Conservation (phyloP, 2,113 vertebrate species). For the Lates calcarifer region DNA sequence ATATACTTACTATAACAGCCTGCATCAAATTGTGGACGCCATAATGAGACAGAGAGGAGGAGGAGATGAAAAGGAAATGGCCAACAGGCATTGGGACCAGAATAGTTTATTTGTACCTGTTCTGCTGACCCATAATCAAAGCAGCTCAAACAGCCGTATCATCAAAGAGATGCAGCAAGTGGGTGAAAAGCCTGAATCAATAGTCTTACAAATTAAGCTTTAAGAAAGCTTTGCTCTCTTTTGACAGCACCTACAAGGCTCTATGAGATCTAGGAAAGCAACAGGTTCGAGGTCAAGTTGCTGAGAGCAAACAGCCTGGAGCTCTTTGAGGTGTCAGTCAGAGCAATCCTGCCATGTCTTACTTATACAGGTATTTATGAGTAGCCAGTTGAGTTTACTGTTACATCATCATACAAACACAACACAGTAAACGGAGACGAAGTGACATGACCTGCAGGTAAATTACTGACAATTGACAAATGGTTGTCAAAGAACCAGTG, state of each 20-base stretch:
- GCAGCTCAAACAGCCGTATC: background rate
- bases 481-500: background rate
- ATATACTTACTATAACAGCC: background rate
- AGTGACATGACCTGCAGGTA: background rate
- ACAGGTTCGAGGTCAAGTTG: constrained; percentile 31
- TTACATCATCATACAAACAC: constrained; percentile 22
- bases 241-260: background rate
- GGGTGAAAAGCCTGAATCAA: background rate
- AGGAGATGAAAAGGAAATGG: background rate
- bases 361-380: background rate
- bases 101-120: background rate
- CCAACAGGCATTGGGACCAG: background rate
- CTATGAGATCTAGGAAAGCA: constrained; percentile 11
- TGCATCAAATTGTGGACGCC: background rate
- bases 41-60: background rate
- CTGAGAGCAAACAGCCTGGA: background rate
- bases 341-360: background rate
- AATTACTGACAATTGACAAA: background rate
- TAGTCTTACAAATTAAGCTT: background rate
- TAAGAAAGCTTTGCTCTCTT: background rate
- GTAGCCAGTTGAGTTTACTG: background rate
- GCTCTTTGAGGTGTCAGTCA: constrained; percentile 7
- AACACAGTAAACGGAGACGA: background rate
- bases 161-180: constrained; percentile 8
- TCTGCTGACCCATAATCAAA: background rate